These are phyloP conservation scores for Paguma larvata DNA, from an alignment of 2,797 vertebrate genomes.

Conservation along the genomic window DNA sequence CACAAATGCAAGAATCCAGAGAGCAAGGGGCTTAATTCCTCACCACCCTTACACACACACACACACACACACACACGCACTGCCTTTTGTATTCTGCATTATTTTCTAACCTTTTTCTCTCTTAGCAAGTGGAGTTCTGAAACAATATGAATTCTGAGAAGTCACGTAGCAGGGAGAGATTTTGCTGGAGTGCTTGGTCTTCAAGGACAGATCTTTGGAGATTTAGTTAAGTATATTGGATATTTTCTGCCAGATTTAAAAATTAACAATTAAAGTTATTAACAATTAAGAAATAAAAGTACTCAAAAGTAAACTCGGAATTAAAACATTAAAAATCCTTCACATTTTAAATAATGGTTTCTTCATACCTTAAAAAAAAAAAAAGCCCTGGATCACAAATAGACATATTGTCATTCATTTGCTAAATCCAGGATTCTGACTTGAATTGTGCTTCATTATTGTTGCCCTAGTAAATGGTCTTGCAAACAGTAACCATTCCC, in stretches of 20 bases:
- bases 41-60: not conserved
- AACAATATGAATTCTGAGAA: conserved; percentile 36
- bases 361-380: not conserved
- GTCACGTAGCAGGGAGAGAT: not conserved
- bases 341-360: conserved; percentile 19
- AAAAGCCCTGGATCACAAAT: not conserved
- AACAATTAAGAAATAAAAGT: not conserved
- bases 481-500: not conserved
- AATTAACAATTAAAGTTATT: not conserved
- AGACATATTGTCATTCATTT: not conserved
- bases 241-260: not conserved
- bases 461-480: not conserved
- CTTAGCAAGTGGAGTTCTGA: not conserved
- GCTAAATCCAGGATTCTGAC: not conserved
- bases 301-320: not conserved
- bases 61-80: not conserved
- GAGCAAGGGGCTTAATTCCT: not conserved
- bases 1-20: conserved; percentile 9
- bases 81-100: not conserved
- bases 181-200: not conserved
- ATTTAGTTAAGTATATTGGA: not conserved
- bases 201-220: not conserved
- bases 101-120: conserved; percentile 20
- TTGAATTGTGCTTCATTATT: not conserved
- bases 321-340: not conserved